Evolutionary conservation across 2,888 invertebrate species (phyloP).

Genomic region (Caenorhabditis sp.): DNA sequence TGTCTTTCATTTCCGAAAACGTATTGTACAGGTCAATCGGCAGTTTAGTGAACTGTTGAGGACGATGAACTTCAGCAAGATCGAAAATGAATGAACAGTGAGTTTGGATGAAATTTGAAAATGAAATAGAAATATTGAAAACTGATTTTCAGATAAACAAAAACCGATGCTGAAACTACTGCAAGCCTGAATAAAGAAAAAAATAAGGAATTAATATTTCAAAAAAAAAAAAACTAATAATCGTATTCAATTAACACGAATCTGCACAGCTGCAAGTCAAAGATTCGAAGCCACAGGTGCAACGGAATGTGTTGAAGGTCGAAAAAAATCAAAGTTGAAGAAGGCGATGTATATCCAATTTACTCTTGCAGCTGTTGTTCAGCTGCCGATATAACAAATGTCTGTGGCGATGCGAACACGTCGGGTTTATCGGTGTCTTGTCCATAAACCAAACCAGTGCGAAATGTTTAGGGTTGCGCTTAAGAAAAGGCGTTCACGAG

Average conservation of each 20-base stretch:
- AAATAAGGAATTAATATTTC: too few species aligned
- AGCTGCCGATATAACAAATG: conserved; percentile 54
- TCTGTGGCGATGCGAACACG: conserved; percentile 15
- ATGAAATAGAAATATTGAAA: not conserved
- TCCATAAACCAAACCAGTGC: conserved; percentile 46
- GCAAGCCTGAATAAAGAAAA: too few species aligned
- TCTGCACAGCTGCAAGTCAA: conserved; percentile 23
- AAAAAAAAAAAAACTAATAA: not conserved
- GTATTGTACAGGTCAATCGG: conserved; percentile 6
- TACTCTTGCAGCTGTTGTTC: conserved; percentile 45
- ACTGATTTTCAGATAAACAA: too few species aligned
- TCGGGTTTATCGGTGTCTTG: conserved; percentile 32
- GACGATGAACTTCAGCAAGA: conserved; percentile 9
- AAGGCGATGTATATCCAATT: not conserved
- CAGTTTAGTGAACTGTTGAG: conserved; percentile 42
- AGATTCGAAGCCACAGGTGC: conserved; percentile 26
- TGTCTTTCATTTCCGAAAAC: conserved; percentile 50
- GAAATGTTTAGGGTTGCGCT: conserved; percentile 61
- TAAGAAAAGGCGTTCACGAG: conserved; percentile 61
- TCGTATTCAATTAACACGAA: not conserved
- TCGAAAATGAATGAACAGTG: not conserved
- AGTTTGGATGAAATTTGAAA: not conserved
- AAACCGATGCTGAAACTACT: too few species aligned
- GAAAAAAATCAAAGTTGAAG: conserved; percentile 1
- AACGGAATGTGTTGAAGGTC: conserved; percentile 13